These are phyloP conservation scores for Lota lota DNA, from an alignment of 2,113 vertebrate genomes.

Conservation along the genomic window DNA sequence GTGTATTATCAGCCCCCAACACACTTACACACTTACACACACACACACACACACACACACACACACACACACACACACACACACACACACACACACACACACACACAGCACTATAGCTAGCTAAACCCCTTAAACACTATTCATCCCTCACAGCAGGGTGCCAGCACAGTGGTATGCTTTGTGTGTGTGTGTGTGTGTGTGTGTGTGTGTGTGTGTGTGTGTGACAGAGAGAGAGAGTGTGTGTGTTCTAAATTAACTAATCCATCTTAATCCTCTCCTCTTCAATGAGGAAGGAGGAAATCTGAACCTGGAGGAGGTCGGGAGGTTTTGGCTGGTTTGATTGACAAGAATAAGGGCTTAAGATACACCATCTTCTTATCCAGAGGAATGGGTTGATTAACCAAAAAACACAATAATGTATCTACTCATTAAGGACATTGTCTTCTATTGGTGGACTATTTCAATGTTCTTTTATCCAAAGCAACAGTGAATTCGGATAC, in stretches of 20 bases:
- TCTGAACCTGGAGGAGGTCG: neutral
- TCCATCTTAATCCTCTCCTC: slow-evolving; percentile 25
- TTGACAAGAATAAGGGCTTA: neutral
- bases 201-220: slow-evolving; percentile 14
- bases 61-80: neutral
- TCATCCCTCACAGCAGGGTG: slow-evolving; percentile 9
- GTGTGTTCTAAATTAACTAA: slow-evolving; percentile 3
- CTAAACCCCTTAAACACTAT: slow-evolving; percentile 16
- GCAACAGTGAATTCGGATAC: too few relatives aligned
- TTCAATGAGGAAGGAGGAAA: slow-evolving; percentile 2
- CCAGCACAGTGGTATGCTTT: neutral
- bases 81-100: neutral
- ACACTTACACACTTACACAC: too few relatives aligned
- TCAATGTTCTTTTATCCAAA: too few relatives aligned
- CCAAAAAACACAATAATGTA: too few relatives aligned
- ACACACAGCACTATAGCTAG: slow-evolving; percentile 6
- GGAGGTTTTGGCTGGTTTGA: neutral
- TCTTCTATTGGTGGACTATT: too few relatives aligned
- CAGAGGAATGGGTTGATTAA: too few relatives aligned
- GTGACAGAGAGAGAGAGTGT: neutral
- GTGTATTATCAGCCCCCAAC: too few relatives aligned
- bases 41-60: neutral
- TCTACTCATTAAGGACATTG: too few relatives aligned
- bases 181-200: slow-evolving; percentile 22
- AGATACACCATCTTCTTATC: neutral